Conservation (phyloP, 2,888 invertebrate species). For the Apotomis betuletana region DNA sequence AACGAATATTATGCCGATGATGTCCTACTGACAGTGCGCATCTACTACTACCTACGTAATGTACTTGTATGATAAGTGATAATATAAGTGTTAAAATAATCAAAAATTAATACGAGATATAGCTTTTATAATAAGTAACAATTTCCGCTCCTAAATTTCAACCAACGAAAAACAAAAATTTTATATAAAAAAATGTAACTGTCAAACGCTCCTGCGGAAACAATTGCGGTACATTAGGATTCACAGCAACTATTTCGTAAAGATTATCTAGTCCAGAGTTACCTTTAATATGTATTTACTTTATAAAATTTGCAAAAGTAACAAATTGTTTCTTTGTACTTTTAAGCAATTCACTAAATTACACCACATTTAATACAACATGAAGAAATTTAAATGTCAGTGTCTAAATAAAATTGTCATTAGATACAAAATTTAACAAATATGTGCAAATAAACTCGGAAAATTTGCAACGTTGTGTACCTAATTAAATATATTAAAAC, state of each 20-base stretch:
- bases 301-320: slow-evolving; percentile 89
- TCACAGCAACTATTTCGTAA: slow-evolving; percentile 79
- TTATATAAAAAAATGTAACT: slow-evolving; percentile 63
- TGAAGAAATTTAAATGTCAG: slow-evolving; percentile 72
- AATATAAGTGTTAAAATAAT: slow-evolving; percentile 62
- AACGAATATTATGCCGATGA: slow-evolving; percentile 68
- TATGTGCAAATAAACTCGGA: slow-evolving; percentile 82
- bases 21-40: slow-evolving; percentile 63
- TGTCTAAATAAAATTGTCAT: slow-evolving; percentile 80
- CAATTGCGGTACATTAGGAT: slow-evolving; percentile 69
- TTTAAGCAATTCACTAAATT: slow-evolving; percentile 87
- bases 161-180: slow-evolving; percentile 69
- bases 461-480: slow-evolving; percentile 80
- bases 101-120: slow-evolving; percentile 67
- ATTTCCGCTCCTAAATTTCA: slow-evolving; percentile 72
- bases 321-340: slow-evolving; percentile 88
- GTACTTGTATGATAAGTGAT: slow-evolving; percentile 64
- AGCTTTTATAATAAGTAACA: slow-evolving; percentile 75
- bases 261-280: slow-evolving; percentile 74
- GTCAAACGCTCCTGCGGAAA: slow-evolving; percentile 61
- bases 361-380: slow-evolving; percentile 80
- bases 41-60: slow-evolving; percentile 58
- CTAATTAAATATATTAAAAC: slow-evolving; percentile 77
- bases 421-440: slow-evolving; percentile 80
- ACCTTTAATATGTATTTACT: slow-evolving; percentile 79